Percentiles rank a stretch among this genome's conserved stretches.
phyloP scores from a whole-genome alignment of 2,113 vertebrate genomes.

The Herpetotheres cachinnans region DNA sequence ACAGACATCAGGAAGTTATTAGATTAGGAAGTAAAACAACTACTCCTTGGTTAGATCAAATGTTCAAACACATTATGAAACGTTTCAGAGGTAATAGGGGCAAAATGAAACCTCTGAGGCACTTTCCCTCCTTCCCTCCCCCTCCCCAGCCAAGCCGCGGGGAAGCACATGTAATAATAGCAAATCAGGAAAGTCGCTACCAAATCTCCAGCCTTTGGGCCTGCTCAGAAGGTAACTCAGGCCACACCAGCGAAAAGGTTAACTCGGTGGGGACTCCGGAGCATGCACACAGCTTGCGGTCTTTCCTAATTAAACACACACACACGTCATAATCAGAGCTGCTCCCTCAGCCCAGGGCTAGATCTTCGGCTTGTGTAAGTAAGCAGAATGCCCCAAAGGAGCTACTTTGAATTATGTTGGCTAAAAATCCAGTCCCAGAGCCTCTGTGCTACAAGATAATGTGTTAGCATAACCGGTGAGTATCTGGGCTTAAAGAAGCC shows the following conservation, averaged over 20 bases:
- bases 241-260: neutral
- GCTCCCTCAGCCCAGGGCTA: neutral
- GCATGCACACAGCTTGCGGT: neutral
- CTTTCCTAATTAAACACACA: constrained; percentile 11
- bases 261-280: neutral
- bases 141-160: neutral
- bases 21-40: constrained; percentile 16
- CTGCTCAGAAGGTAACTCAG: neutral
- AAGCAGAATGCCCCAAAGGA: neutral
- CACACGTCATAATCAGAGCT: neutral
- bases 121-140: neutral
- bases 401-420: neutral
- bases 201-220: neutral
- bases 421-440: neutral
- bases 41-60: neutral
- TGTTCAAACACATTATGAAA: neutral
- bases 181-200: neutral
- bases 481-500: neutral
- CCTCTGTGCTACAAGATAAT: neutral
- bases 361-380: neutral
- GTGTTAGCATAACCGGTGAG: neutral
- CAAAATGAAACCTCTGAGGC: neutral
- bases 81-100: neutral
- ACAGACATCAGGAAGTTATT: constrained; percentile 16
- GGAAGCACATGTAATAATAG: neutral